Evolutionary conservation across 2,797 vertebrate genomes (phyloP), one percentile per base, ranked within the genome.

Genomic region (Sebastes minor): DNA sequence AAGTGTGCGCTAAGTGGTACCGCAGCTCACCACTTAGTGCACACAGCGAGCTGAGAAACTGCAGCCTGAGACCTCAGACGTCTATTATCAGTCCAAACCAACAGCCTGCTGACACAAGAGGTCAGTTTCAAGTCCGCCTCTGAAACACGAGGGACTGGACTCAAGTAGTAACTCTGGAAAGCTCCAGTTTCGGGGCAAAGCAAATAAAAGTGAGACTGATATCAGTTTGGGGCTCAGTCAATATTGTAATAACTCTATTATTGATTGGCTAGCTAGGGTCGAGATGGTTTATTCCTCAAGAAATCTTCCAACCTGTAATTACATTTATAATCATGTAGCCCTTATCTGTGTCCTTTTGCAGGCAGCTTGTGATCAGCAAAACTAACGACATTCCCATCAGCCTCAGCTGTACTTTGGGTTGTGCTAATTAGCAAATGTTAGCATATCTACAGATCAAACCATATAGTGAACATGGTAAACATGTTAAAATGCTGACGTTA

Each of bases 1-100:
- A 69, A 80, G 74, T 80, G 80, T 28, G 56, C 57, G 23, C 80
- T 83, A 71, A 89, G 87, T 87, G 77, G 79, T 32, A 10, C 55
- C 42, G 66, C 32, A 61, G 74, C 66, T 6, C 28, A 59, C 32
- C 80, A 87, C 87, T 83, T 60, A 79, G 66, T 12, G 62, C 49
- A 8, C 67, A 57, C 66, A 65, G 18, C 23, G 55, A 71, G 76
- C 35, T 62, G 76, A 81, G 80, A 82, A 76, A 74, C 55, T 60
- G 68, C 71, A 70, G 61, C 25, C 30, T 76, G 77, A 83, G 72
- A 53, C 49, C 49, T 80, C 79, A 85, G 77, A 78, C 27, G 28
- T 49, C 52, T 27, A 2, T 88, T 86, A 86, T 88, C 81, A 82
- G 79, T 35, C 38, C 16, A 28, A 30, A 66, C 57, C 56, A 72